Base-by-base conservation (phyloP, 2,888 invertebrate species). In the Epistrophe grossulariae region DNA sequence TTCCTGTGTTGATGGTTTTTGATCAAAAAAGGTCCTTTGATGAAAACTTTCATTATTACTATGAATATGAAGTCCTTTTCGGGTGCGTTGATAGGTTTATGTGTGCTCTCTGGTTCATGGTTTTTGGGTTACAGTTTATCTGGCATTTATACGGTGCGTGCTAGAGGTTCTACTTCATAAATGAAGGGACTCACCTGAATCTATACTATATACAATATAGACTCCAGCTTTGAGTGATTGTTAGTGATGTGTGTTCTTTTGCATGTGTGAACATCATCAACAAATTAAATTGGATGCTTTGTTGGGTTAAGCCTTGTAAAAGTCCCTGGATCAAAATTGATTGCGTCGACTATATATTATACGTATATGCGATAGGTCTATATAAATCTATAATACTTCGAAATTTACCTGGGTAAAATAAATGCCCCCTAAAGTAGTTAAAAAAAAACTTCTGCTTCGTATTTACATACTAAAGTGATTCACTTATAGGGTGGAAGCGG, bases 391-490 rank as follows among this genome's bases (percentile, higher is more conserved):
- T 24, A n/a, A 24, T 24, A 68, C 52, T 40, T 68, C n/a, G 13
- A 13, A 43, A 84, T 76, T 3, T 24, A 84, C 84, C 76, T 77
- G 73, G 70, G 81, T 8, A 70, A 79, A 70, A 70, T 57, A 82
- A 81, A 70, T 19, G 40, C 4, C 68, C 50, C 19, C 15, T 10
- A 52, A 48, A 52, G 13, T 62, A 62, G 76, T 62, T 66, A 52
- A 35, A 35, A 50, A 50, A 50, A 50, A 50, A 68, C 31, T 28
- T 66, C 40, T 72, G 68, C 35, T 50, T 70, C 35, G 35, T 19
- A 82, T 82, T 85, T 82, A 70, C 85, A 82, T 81, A 74, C 64
- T 64, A 78, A 82, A 79, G 81, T 74, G 59, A 85, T 71, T 24
- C 82, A 78, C 82, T 85, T 82, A n/a, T n/a, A 84, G 28, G 52